Evolutionary conservation across 2,888 invertebrate genomes (phyloP), one percentile per base, ranked within the genome.

Genomic region (Caenorhabditis sulstoni): DNA sequence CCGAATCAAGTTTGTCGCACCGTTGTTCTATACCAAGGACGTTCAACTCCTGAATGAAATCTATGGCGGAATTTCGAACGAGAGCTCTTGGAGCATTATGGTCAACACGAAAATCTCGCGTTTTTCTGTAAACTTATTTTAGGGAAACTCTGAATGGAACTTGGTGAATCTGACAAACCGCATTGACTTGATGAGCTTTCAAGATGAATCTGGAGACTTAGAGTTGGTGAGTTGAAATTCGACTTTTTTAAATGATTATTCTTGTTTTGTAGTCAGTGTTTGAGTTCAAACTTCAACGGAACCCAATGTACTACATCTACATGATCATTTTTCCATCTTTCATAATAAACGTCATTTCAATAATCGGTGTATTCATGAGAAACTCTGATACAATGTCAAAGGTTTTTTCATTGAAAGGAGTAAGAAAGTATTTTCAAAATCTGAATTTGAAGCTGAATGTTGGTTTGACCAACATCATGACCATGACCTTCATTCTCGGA

Each of bases 401-500:
- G 52, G 79, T 79, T n/a, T n/a, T 11, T 4, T 20, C 12, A 22
- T 39, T n/a, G 5, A 37, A n/a, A n/a, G n/a, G n/a, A n/a, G n/a
- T n/a, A 4, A 35, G 23, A 55, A 35, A 18, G 12, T 23, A 55
- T 52, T 8, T 18, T 20, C 52, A 20, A 52, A 14, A n/a, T 20
- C n/a, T 16, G n/a, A 18, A 16, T 16, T 50, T 67, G 45, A 62
- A 79, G 79, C 20, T 79, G 3, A 73, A 73, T 29, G 73, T 79
- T 0, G 79, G 79, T 0, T 45, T 79, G 1, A 79, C 79, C 16
- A 79, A 73, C 20, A 67, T 79, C 14, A 79, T 79, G 79, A 79
- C 79, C 37, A 79, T 79, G 79, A 79, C 79, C 3, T 79, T 79
- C 8, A 73, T 79, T 20, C 79, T 79, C 16, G 79, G 79, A 18